A percentile compares a stretch with the other conserved stretches of the same genome.
Conservation (phyloP, 2,797 vertebrate species). For the Sebastes kiyomatsui region DNA sequence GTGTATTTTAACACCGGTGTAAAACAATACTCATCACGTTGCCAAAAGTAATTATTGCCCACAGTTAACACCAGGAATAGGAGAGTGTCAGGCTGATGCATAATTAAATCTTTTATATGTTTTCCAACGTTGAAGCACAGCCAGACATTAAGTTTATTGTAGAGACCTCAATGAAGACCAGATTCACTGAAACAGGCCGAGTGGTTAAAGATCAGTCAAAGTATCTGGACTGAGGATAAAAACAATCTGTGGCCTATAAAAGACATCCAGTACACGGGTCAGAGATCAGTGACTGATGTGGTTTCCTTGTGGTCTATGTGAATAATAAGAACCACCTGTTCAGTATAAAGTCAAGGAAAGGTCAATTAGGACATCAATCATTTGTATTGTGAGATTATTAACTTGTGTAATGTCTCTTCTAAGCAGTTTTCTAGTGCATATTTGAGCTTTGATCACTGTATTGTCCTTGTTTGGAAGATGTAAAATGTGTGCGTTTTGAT, state of each 20-base stretch:
- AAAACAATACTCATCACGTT: conserved; percentile 31
- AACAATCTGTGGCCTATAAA: not conserved
- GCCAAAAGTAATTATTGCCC: conserved; percentile 47
- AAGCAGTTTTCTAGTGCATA: not conserved
- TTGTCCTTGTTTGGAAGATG: not conserved
- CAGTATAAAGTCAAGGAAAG: not conserved
- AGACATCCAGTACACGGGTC: conserved; percentile 20
- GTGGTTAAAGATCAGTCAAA: conserved; percentile 16
- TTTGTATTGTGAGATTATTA: not conserved
- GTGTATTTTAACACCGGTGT: conserved; percentile 25
- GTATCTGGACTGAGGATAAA: conserved; percentile 1
- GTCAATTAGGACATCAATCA: not conserved
- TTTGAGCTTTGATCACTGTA: not conserved
- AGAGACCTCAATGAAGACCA: conserved; percentile 50
- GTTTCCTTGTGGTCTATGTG: conserved; percentile 21
- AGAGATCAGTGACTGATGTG: conserved; percentile 14
- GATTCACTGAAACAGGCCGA: conserved; percentile 14
- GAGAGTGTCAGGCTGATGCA: conserved; percentile 17
- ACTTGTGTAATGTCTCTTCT: not conserved
- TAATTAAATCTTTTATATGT: conserved; percentile 46
- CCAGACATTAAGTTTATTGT: conserved; percentile 41
- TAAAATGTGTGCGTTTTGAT: not conserved
- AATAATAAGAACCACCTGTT: conserved; percentile 20
- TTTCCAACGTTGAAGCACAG: conserved; percentile 34
- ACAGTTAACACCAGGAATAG: conserved; percentile 46